Evolutionary conservation across 2,888 invertebrate genomes (phyloP).

Genomic region (Apamea sordens): DNA sequence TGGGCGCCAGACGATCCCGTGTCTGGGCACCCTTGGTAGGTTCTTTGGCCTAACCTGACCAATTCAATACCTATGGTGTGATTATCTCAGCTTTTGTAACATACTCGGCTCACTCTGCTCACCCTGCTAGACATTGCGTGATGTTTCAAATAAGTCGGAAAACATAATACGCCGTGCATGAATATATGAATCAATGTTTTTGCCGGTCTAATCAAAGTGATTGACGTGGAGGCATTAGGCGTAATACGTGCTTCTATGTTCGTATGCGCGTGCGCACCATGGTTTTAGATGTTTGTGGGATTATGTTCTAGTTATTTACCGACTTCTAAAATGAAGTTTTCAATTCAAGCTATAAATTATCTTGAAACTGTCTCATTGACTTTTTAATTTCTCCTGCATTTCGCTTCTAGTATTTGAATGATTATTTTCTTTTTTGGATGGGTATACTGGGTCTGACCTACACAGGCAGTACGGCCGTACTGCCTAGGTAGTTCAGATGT

Average conservation of each 20-base stretch:
- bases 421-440: not conserved
- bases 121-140: slow-evolving; percentile 26
- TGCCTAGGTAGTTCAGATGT: not conserved
- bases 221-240: slow-evolving; percentile 85
- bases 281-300: slow-evolving; percentile 24
- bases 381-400: not conserved
- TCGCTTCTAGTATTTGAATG: not conserved
- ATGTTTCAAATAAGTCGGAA: slow-evolving; percentile 52
- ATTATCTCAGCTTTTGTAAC: not conserved
- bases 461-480: not conserved
- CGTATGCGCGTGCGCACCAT: slow-evolving; percentile 72
- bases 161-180: slow-evolving; percentile 58
- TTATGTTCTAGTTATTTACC: not conserved
- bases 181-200: slow-evolving; percentile 81
- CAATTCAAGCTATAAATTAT: not conserved
- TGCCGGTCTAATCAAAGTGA: slow-evolving; percentile 82
- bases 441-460: not conserved
- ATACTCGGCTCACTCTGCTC: not conserved
- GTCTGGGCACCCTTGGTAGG: too few relatives aligned
- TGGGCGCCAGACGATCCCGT: too few relatives aligned
- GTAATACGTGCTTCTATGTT: slow-evolving; percentile 81
- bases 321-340: not conserved
- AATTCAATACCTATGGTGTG: not conserved
- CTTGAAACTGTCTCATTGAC: not conserved
- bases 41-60: too few relatives aligned